Conservation (phyloP, 1,140 invertebrate species). For the Lethocerus indicus region DNA sequence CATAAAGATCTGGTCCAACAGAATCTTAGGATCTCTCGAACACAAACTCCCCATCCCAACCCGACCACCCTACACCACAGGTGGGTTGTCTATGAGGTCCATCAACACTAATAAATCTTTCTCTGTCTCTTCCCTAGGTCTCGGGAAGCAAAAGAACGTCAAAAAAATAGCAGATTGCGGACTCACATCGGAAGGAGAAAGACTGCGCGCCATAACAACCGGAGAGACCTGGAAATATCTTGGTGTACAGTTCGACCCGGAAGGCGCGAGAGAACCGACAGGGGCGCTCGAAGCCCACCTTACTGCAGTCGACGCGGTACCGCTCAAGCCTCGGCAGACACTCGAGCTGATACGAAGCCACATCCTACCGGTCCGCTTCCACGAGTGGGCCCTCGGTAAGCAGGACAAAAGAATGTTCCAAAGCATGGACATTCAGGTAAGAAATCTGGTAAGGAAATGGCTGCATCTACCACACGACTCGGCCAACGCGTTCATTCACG, state of each 20-base stretch:
- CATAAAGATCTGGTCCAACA: too few relatives aligned
- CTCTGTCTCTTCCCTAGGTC: too few relatives aligned
- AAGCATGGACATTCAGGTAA: neutral
- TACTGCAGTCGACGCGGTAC: neutral
- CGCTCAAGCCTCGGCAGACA: neutral
- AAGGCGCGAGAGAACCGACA: neutral
- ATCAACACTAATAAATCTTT: too few relatives aligned
- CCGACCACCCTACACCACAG: too few relatives aligned
- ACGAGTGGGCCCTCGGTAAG: neutral
- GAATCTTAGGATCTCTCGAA: too few relatives aligned
- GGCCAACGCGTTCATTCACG: constrained; percentile 14
- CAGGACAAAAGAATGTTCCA: neutral
- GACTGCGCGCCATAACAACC: neutral
- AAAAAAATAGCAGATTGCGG: too few relatives aligned
- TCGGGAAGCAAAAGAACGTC: too few relatives aligned
- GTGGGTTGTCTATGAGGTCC: too few relatives aligned
- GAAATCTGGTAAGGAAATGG: constrained; percentile 11
- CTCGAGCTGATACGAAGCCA: neutral
- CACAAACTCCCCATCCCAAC: too few relatives aligned
- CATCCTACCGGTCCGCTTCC: neutral
- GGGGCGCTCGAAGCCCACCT: neutral
- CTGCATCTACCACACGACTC: constrained; percentile 6
- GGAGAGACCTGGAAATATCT: neutral
- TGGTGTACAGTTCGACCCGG: neutral
- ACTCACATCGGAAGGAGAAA: too few relatives aligned